Conservation (phyloP, 2,113 vertebrate species). For the Sylvia atricapilla region DNA sequence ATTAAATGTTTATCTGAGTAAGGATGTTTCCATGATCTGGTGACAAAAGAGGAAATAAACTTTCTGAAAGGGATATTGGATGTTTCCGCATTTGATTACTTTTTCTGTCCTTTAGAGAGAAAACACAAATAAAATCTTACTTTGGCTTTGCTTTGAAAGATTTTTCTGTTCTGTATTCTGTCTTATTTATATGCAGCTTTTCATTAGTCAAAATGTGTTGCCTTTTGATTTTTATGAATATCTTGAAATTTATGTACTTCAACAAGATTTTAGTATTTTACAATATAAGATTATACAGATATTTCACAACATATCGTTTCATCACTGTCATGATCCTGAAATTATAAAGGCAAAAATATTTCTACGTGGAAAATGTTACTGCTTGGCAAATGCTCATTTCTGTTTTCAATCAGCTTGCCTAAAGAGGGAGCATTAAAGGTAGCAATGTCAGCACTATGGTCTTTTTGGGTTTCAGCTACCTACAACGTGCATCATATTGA, state of each 20-base stretch:
- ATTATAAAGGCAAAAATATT: neutral
- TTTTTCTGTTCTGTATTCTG: slow-evolving; percentile 35
- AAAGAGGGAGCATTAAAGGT: neutral
- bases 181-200: slow-evolving; percentile 28
- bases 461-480: neutral
- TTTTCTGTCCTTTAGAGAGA: slow-evolving; percentile 47
- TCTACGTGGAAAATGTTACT: neutral
- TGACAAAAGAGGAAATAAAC: slow-evolving; percentile 21
- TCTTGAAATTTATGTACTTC: neutral
- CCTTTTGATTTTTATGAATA: neutral
- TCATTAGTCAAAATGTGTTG: neutral
- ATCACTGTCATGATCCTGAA: neutral
- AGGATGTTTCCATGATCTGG: slow-evolving; percentile 28
- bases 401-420: neutral
- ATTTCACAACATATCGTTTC: neutral
- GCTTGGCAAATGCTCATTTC: neutral
- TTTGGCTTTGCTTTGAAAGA: slow-evolving; percentile 46
- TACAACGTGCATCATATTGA: neutral
- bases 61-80: neutral
- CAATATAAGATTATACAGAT: neutral
- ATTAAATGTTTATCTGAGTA: slow-evolving; percentile 29
- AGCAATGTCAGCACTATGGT: neutral
- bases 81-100: neutral
- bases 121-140: slow-evolving; percentile 49
- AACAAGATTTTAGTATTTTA: neutral